A percentile compares a stretch with the other conserved stretches of the same genome.
phyloP scores from a whole-genome alignment of 2,113 vertebrate species.

The Calyptommatus sinebrachiatus region DNA sequence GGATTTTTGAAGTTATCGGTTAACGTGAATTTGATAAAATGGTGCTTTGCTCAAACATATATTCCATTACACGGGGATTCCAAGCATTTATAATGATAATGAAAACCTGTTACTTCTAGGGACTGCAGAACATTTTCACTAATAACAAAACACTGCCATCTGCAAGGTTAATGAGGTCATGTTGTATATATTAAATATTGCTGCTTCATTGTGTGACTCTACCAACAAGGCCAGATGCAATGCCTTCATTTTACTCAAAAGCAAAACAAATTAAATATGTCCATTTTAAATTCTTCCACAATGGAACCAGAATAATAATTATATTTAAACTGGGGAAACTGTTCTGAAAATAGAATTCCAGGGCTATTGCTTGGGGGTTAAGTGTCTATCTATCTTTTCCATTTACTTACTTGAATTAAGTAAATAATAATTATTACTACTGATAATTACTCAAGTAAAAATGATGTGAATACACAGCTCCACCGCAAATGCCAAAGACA shows the following conservation, averaged over 20 bases:
- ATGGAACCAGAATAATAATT: rapidly evolving
- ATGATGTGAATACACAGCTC: background rate
- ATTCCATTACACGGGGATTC: background rate
- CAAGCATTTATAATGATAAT: conserved; percentile 1
- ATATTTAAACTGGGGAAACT: background rate
- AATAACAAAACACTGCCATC: conserved; percentile 37
- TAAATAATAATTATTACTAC: background rate
- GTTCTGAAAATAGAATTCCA: background rate
- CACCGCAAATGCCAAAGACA: background rate
- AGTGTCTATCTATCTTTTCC: background rate
- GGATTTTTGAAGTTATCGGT: background rate
- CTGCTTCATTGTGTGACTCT: background rate
- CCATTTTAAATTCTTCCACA: background rate
- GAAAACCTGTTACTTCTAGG: conserved; percentile 13
- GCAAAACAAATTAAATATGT: background rate
- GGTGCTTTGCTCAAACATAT: background rate
- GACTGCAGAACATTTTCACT: background rate
- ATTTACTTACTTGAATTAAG: background rate
- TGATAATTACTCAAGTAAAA: background rate
- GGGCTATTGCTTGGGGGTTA: background rate
- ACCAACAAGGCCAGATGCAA: background rate
- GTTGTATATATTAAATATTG: conserved; percentile 31
- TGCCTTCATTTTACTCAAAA: background rate
- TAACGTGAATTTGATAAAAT: background rate
- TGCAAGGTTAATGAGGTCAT: conserved; percentile 21